These are phyloP conservation scores for Misgurnus mizolepis DNA, from an alignment of 2,113 vertebrate genomes.

Conservation along the genomic window DNA sequence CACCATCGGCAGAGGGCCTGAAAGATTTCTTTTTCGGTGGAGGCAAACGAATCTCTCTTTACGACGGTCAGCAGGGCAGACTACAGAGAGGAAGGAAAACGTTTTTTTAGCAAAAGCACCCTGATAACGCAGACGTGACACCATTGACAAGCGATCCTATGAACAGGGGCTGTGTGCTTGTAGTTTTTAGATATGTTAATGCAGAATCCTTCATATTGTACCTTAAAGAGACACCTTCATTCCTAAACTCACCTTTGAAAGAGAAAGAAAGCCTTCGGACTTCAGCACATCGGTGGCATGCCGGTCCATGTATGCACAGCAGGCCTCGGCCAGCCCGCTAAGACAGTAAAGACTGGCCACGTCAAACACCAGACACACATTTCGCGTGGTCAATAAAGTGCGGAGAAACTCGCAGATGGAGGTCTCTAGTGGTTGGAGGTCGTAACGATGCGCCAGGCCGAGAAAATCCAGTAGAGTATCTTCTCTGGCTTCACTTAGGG, in stretches of 20 bases:
- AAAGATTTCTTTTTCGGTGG: slow-evolving; percentile 96
- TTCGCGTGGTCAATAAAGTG: slow-evolving; percentile 92
- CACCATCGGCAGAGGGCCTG: slow-evolving; percentile 94
- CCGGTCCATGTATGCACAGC: slow-evolving; percentile 94
- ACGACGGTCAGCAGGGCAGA: slow-evolving; percentile 88
- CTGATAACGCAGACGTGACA: too few relatives aligned
- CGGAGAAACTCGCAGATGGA: slow-evolving; percentile 96
- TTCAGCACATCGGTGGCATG: slow-evolving; percentile 90
- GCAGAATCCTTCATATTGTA: too few relatives aligned
- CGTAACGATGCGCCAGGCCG: slow-evolving; percentile 94
- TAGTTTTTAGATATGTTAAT: too few relatives aligned
- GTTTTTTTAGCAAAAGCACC: too few relatives aligned
- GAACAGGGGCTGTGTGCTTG: too few relatives aligned
- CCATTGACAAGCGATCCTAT: too few relatives aligned
- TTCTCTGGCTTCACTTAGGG: slow-evolving; percentile 89
- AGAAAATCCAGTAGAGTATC: slow-evolving; percentile 95
- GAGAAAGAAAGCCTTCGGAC: slow-evolving; percentile 88
- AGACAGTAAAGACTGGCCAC: slow-evolving; percentile 96
- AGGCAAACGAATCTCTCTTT: slow-evolving; percentile 90
- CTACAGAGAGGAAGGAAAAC: slow-evolving; percentile 65
- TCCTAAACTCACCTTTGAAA: slow-evolving; percentile 84
- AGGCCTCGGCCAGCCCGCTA: slow-evolving; percentile 85
- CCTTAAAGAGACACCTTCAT: too few relatives aligned
- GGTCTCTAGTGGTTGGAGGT: slow-evolving; percentile 93
- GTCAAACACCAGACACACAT: slow-evolving; percentile 96